phyloP scores from a whole-genome alignment of 2,113 vertebrate genomes.

The Dendropsophus ebraccatus region DNA sequence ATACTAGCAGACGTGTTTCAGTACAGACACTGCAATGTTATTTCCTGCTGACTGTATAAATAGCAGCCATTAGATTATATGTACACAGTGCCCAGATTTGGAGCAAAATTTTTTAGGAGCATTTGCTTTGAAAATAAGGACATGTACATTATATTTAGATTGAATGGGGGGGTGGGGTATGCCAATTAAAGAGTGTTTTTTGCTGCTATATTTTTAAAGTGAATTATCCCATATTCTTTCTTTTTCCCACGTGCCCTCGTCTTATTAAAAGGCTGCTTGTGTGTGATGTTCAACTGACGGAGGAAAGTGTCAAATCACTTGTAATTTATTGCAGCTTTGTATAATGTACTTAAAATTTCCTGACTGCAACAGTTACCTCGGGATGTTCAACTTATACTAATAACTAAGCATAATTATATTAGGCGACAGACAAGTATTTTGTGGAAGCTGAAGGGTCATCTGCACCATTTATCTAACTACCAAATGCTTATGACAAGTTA shows the following conservation, averaged over 20 bases:
- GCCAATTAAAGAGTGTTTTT: constrained; percentile 19
- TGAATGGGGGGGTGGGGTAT: constrained; percentile 9
- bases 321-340: constrained; percentile 35
- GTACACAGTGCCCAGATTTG: constrained; percentile 14
- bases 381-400: too few relatives aligned
- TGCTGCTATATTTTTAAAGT: constrained; percentile 40
- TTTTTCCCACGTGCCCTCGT: constrained; percentile 26
- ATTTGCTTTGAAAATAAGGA: constrained; percentile 24
- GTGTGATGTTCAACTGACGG: constrained; percentile 1
- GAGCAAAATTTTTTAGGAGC: neutral
- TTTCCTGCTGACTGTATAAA: constrained; percentile 18
- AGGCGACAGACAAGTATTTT: too few relatives aligned
- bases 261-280: constrained; percentile 19
- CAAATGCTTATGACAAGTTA: too few relatives aligned
- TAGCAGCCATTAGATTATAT: constrained; percentile 27
- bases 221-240: constrained; percentile 23
- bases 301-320: constrained; percentile 18
- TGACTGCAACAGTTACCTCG: too few relatives aligned
- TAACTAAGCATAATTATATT: too few relatives aligned
- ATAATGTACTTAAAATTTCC: constrained; percentile 30
- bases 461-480: too few relatives aligned
- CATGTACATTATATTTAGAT: constrained; percentile 37
- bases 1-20: neutral
- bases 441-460: too few relatives aligned
- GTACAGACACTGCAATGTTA: neutral